Percentiles rank a stretch among this genome's conserved stretches.
phyloP scores from a whole-genome alignment of 2,797 vertebrate species.

The Dipus sagitta region DNA sequence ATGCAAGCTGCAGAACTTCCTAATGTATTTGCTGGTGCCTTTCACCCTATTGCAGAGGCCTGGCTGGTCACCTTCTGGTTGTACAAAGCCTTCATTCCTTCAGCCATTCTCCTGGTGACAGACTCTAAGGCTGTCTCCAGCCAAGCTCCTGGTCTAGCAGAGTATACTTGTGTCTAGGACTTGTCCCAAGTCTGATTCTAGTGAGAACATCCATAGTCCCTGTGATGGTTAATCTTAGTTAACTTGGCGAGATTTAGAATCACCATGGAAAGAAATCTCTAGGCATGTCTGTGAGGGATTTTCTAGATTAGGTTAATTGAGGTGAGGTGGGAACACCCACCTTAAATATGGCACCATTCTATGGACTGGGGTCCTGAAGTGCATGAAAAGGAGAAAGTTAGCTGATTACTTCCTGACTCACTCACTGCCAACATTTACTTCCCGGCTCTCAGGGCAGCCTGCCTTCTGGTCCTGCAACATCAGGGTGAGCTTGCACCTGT shows the following conservation, averaged over 20 bases:
- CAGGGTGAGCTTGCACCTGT: neutral
- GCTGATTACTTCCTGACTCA: no score
- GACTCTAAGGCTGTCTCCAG: neutral
- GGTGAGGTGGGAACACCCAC: no score
- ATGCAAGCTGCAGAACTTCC: neutral
- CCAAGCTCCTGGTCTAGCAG: neutral
- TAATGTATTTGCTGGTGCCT: neutral
- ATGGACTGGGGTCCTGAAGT: no score
- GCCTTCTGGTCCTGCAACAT: neutral
- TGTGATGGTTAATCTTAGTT: neutral
- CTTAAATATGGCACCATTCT: no score
- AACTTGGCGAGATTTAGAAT: no score
- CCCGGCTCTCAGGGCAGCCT: neutral
- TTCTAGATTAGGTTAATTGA: no score
- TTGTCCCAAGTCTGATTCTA: neutral
- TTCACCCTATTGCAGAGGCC: neutral
- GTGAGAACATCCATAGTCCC: neutral
- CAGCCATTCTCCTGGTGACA: neutral
- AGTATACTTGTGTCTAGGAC: neutral
- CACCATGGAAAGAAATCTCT: no score
- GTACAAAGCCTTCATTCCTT: neutral
- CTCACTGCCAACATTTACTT: neutral
- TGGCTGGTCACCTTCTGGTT: neutral
- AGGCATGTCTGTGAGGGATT: no score
- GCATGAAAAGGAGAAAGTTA: no score